A percentile compares a stretch with the other conserved stretches of the same genome.
These are phyloP conservation scores for Lates japonicus DNA, from an alignment of 2,797 vertebrate species.

Conservation along the genomic window DNA sequence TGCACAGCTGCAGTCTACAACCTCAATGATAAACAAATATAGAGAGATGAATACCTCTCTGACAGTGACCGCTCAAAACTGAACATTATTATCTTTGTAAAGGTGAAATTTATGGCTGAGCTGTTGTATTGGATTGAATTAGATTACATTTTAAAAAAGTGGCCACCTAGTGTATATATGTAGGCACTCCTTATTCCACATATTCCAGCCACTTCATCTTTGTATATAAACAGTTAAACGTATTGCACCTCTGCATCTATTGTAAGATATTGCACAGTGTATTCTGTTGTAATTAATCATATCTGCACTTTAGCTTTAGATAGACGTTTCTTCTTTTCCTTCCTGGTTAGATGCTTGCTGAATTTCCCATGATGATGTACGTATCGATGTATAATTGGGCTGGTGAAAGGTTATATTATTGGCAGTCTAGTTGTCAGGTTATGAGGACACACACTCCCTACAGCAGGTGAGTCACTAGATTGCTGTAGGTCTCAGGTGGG, in stretches of 20 bases:
- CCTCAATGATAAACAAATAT: too few species aligned
- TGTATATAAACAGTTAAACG: background rate
- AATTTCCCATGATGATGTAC: background rate
- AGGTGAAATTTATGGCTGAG: too few species aligned
- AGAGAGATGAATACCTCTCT: too few species aligned
- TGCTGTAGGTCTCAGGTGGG: constrained; percentile 34
- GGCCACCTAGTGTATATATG: background rate
- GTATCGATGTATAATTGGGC: background rate
- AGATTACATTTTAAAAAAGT: too few species aligned
- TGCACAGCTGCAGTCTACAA: too few species aligned
- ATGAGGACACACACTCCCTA: constrained; percentile 2
- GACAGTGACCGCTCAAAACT: too few species aligned
- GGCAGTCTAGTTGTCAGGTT: background rate
- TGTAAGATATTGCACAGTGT: background rate
- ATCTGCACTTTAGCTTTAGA: background rate
- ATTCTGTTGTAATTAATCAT: background rate
- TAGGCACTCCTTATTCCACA: background rate
- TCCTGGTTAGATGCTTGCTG: background rate
- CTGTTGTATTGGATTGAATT: too few species aligned
- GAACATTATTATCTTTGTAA: too few species aligned
- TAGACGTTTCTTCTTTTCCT: background rate
- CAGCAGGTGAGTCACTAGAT: constrained; percentile 36
- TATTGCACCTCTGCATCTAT: background rate
- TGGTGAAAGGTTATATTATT: constrained; percentile 11
- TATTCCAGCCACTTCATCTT: background rate